These are phyloP conservation scores for Drosophila equinoxialis DNA, from an alignment of 1,140 invertebrate genomes.

Conservation along the genomic window DNA sequence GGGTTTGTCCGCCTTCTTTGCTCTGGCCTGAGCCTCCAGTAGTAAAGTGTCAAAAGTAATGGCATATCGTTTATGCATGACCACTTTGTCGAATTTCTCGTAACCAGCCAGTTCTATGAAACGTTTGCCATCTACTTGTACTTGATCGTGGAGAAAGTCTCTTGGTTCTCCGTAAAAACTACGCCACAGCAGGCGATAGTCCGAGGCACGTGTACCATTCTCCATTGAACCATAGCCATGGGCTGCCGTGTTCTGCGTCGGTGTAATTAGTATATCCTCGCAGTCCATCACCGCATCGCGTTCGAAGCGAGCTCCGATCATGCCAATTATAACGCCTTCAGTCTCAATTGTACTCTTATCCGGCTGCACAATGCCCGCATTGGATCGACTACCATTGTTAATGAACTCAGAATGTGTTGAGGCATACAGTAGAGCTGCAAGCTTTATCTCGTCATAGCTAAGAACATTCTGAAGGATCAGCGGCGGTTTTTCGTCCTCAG, in stretches of 20 bases:
- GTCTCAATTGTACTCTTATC: constrained; percentile 63
- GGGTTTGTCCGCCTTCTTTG: constrained; percentile 29
- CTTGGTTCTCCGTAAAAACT: constrained; percentile 6
- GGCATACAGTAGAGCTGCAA: constrained; percentile 85
- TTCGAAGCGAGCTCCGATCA: constrained; percentile 84
- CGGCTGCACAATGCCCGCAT: constrained; percentile 83
- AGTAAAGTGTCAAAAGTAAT: constrained; percentile 71
- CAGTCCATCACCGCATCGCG: constrained; percentile 84
- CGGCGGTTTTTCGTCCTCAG: constrained; percentile 27
- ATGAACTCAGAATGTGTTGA: constrained; percentile 87
- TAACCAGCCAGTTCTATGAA: neutral
- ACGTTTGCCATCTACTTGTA: neutral
- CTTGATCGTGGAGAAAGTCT: neutral
- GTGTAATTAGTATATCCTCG: constrained; percentile 84
- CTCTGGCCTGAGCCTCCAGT: constrained; percentile 61
- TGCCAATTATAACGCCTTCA: constrained; percentile 77
- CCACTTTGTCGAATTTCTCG: neutral
- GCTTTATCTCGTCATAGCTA: constrained; percentile 78
- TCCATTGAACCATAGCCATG: constrained; percentile 83
- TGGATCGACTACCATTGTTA: constrained; percentile 85
- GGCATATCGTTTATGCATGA: constrained; percentile 58
- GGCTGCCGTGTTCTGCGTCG: constrained; percentile 83
- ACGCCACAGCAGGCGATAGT: constrained; percentile 8
- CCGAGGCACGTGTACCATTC: neutral
- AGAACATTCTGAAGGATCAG: constrained; percentile 55